Evolutionary conservation across 2,888 invertebrate species (phyloP), one percentile per base, ranked within the genome.

Genomic region (Cinara cedri): DNA sequence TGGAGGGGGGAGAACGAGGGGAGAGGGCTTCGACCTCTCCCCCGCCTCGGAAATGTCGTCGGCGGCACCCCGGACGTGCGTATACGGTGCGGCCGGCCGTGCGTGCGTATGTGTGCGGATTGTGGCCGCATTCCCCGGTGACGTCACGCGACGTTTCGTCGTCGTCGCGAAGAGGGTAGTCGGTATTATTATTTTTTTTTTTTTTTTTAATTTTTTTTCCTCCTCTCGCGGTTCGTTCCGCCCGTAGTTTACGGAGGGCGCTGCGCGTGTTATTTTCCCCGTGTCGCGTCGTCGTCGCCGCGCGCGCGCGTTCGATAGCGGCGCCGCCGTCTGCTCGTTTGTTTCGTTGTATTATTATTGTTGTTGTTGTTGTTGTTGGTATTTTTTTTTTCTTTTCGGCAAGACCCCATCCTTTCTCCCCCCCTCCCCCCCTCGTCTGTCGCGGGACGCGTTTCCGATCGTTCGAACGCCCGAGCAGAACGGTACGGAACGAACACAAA

Each of bases 1-100:
- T n/a, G n/a, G n/a, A n/a, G n/a, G n/a, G n/a, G n/a, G n/a, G n/a
- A n/a, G n/a, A 13, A 13, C 63, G 21, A 6, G 62, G 74, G 62
- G 8, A 51, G 21, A 6, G 62, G 74, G 62, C 63, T 63, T 74
- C 74, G 74, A 74, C 74, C 74, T 63, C 76, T 34, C 34, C 76
- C 34, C 34, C 72, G 72, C 34, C 76, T 21, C 55, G 66, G 66
- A 76, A 44, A 55, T 55, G 24, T 74, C n/a, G 54, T 54, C 44
- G 13, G 46, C 19, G 8, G 57, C 9, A 0, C 60, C 26, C 9
- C 60, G 14, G 34, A 62, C 34, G 26, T 26, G 9, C 24, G n/a
- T n/a, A n/a, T n/a, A n/a, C n/a, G n/a, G n/a, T n/a, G n/a, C n/a
- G n/a, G 42, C 55, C 13, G 16, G 34, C 11, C 62, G 72, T 72